Conservation (phyloP, 2,888 invertebrate species). For the Cryptocephalus moraei region DNA sequence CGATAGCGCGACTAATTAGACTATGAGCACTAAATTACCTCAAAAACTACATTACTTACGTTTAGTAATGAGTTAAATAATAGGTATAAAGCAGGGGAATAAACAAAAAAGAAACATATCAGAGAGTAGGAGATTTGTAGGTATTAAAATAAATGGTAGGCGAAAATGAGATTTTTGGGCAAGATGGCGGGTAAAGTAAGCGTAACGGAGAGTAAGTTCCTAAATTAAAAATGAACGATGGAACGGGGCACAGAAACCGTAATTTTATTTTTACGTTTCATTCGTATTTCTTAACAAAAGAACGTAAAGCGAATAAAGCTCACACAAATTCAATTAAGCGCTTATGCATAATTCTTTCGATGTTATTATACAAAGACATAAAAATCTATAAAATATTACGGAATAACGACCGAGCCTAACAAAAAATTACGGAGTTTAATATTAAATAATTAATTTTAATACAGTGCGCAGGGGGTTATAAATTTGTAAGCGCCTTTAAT, state of each 20-base stretch:
- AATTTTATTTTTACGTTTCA: slow-evolving; percentile 9
- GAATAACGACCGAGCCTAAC: slow-evolving; percentile 27
- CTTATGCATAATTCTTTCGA: slow-evolving; percentile 28
- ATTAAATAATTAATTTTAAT: slow-evolving; percentile 53
- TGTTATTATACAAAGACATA: slow-evolving; percentile 28
- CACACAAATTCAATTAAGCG: slow-evolving; percentile 28
- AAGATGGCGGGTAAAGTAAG: not conserved
- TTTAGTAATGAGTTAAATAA: too few species aligned
- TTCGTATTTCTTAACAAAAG: slow-evolving; percentile 11
- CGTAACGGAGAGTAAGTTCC: not conserved
- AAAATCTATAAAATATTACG: slow-evolving; percentile 25
- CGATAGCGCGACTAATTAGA: too few species aligned
- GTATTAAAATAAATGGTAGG: too few species aligned
- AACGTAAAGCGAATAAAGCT: slow-evolving; percentile 10
- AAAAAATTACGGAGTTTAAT: slow-evolving; percentile 49
- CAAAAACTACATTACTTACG: too few species aligned
- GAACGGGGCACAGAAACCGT: slow-evolving; percentile 5
- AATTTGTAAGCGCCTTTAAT: slow-evolving; percentile 36
- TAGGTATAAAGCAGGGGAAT: too few species aligned
- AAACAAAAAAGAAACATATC: too few species aligned
- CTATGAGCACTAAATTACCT: too few species aligned
- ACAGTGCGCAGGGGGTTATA: slow-evolving; percentile 40
- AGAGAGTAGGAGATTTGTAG: too few species aligned
- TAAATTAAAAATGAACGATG: slow-evolving; percentile 3
- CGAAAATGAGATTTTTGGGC: too few species aligned